Evolutionary conservation across 1,140 invertebrate genomes (phyloP), one percentile per base, ranked within the genome.

Genomic region (Drosophila punjabiensis): DNA sequence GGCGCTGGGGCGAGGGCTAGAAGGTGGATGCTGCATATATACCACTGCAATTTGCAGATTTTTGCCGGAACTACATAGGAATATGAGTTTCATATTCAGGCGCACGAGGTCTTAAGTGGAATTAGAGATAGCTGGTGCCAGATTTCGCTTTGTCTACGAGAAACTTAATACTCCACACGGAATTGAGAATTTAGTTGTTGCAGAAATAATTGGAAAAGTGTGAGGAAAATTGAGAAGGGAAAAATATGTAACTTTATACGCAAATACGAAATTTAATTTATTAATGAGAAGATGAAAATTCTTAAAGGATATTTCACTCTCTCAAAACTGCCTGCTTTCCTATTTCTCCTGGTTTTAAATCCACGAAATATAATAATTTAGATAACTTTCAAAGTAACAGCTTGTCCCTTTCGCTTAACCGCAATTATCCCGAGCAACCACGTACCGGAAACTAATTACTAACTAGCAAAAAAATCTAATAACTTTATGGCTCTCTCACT

Each of bases 391-490:
- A n/a, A 60, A 30, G 13, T 11, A 5, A 9, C 28, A 66, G 30
- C 30, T 45, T 35, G 58, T 24, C 16, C 0, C 11, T 33, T 4
- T 69, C 50, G n/a, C 65, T 70, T 35, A 71, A 45, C 68, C 65
- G 41, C 64, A 69, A 56, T 59, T 60, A 39, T 74, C 50, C 18
- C 60, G 37, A 63, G 75, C 68, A 61, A 68, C 75, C 65, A 79
- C 79, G 45, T 79, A 74, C 53, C 63, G 33, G 20, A 83, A 88
- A 78, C 45, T 80, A 87, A 80, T 83, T 79, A 63, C 47, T 18
- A 55, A 78, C 37, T 68, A 61, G 48, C n/a, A 24, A 14, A 55
- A 56, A 56, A 80, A 69, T 77, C 67, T 77, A 73, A 87, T 77
- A 52, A 69, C 69, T 82, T 87, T 47, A 50, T 83, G 70, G 52